Conservation (phyloP, 2,888 invertebrate species). For the Drosophila hamatofila region DNA sequence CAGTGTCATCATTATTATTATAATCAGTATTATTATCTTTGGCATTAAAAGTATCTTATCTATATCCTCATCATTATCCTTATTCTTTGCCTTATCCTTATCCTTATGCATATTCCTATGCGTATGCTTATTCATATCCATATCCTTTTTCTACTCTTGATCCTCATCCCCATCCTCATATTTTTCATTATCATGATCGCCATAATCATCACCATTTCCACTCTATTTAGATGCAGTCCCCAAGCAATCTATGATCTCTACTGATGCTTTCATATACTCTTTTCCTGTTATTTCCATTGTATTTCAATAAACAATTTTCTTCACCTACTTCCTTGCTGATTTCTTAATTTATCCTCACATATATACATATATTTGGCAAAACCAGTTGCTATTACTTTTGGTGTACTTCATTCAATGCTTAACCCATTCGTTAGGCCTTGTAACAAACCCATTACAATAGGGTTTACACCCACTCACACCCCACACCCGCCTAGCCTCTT, state of each 20-base stretch:
- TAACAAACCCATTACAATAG: slow-evolving; percentile 40
- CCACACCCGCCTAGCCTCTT: slow-evolving; percentile 3
- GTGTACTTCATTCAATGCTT: slow-evolving; percentile 53
- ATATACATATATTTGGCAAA: slow-evolving; percentile 1
- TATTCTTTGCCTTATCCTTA: background rate
- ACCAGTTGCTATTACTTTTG: slow-evolving; percentile 26
- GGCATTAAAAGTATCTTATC: background rate
- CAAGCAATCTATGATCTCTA: background rate
- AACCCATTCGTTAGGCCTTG: slow-evolving; percentile 53
- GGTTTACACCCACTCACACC: slow-evolving; percentile 1
- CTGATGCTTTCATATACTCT: background rate
- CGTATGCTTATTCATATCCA: background rate
- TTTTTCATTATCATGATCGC: background rate
- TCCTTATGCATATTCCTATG: background rate
- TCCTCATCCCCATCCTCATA: background rate
- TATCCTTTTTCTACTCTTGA: background rate
- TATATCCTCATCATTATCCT: background rate
- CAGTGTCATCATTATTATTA: too few species aligned
- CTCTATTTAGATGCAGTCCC: background rate
- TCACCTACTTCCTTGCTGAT: background rate
- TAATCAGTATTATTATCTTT: too few species aligned
- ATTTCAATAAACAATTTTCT: background rate
- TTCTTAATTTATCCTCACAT: background rate
- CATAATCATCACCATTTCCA: background rate
- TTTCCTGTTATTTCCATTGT: background rate